Evolutionary conservation across 2,888 invertebrate species (phyloP), one percentile per base, ranked within the genome.

Genomic region (Uloborus plumipes): DNA sequence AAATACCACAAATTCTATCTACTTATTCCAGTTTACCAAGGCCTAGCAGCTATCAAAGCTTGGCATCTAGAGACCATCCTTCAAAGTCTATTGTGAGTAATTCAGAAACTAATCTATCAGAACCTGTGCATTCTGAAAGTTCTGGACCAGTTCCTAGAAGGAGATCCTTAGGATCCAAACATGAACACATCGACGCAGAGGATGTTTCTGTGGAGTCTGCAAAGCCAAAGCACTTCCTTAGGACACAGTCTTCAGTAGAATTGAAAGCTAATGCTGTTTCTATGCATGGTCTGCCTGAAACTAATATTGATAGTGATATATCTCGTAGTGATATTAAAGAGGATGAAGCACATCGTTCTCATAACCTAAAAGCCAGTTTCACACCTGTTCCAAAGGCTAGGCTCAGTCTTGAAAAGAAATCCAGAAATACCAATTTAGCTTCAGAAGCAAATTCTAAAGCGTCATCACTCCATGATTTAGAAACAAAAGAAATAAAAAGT

Each of bases 1-100:
- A 81, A 58, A 73, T 74, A 51, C 62, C 80, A 31, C 64, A 69
- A 31, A 70, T 81, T 15, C 74, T 58, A 50, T 55, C 74, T 31
- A 65, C 58, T 65, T 74, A 81, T 50, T 47, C 75, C 22, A 65
- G 77, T 20, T 67, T 83, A 26, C 73, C 83, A 22, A 72, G 77
- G 13, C 71, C 72, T 20, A 47, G 72, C 22, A 67, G 77, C 58
- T 22, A 14, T 31, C n/a, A 20, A 31, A 61, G 14, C 31, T 50
- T 70, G 11, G 7, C 18, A 31, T 6, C 31, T 13, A 69, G 39
- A 20, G 55, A 80, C 9, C 53, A 39, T 26, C 4, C 18, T 59
- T 50, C 39, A 26, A 51, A 67, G 9, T 9, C 22, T 16, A 39
- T 18, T 39, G n/a, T 7, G 2, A 49, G 53, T 50, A 49, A 9